Conservation (phyloP, 1,140 invertebrate species). For the Brachionus sp. region DNA sequence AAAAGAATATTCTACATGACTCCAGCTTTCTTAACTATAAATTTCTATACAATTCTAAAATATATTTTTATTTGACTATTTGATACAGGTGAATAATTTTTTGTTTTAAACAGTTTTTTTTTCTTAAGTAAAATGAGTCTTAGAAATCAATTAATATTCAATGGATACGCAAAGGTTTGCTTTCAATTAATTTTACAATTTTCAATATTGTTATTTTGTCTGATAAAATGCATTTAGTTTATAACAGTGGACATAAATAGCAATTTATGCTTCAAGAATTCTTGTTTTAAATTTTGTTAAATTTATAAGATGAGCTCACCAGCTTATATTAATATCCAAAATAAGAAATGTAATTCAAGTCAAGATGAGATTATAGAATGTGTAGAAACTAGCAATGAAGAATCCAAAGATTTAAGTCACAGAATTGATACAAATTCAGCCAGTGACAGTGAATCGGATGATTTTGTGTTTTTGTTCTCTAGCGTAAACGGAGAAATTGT, state of each 20-base stretch:
- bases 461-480: neutral
- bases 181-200: neutral
- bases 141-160: neutral
- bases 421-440: neutral
- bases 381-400: neutral
- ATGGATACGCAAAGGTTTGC: constrained; percentile 2
- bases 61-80: too few species aligned
- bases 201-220: neutral
- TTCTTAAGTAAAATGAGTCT: neutral
- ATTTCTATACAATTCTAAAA: too few species aligned
- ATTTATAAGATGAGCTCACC: constrained; percentile 4
- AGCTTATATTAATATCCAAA: neutral
- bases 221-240: too few species aligned
- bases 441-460: neutral
- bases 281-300: neutral
- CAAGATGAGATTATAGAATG: neutral
- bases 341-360: neutral
- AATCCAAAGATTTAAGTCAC: neutral
- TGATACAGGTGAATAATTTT: neutral
- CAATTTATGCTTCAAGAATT: too few species aligned
- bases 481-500: neutral
- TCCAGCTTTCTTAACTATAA: too few species aligned
- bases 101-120: neutral
- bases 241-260: too few species aligned
- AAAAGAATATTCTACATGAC: too few species aligned